Percentiles rank a stretch among this genome's conserved stretches.
phyloP scores from a whole-genome alignment of 2,888 invertebrate species.

The Latheticus oryzae region DNA sequence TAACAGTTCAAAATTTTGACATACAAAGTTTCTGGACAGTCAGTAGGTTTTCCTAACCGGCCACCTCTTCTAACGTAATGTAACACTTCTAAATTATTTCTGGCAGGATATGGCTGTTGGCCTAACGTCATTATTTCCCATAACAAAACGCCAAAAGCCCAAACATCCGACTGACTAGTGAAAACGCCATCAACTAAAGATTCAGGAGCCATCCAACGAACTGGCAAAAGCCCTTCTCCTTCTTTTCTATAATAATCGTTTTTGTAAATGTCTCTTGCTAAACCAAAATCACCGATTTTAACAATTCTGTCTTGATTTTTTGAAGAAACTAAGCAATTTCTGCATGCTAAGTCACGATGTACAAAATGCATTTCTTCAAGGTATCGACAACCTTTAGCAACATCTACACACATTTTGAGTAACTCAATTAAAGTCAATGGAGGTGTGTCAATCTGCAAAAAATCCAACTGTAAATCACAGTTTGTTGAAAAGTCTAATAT shows the following conservation, averaged over 20 bases:
- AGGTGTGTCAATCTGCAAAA: slow-evolving; percentile 70
- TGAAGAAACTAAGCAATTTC: slow-evolving; percentile 93
- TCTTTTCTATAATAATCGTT: slow-evolving; percentile 98
- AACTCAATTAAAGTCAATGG: slow-evolving; percentile 85
- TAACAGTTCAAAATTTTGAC: not conserved
- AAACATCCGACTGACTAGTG: slow-evolving; percentile 96
- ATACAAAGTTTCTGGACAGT: slow-evolving; percentile 85
- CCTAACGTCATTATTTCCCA: slow-evolving; percentile 98
- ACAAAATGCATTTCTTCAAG: slow-evolving; percentile 98
- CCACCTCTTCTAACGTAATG: slow-evolving; percentile 91
- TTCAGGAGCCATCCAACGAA: slow-evolving; percentile 99
- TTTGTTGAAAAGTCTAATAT: not conserved
- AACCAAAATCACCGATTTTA: slow-evolving; percentile 97
- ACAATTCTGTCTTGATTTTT: slow-evolving; percentile 80
- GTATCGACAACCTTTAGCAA: slow-evolving; percentile 94
- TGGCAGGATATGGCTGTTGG: slow-evolving; percentile 95
- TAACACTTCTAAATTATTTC: slow-evolving; percentile 92
- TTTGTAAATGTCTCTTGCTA: slow-evolving; percentile 96
- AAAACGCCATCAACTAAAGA: slow-evolving; percentile 96
- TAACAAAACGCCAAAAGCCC: slow-evolving; percentile 93
- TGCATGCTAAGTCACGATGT: slow-evolving; percentile 94
- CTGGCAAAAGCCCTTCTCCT: slow-evolving; percentile 89
- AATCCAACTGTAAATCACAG: not conserved
- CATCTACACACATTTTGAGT: slow-evolving; percentile 93
- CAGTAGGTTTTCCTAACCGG: slow-evolving; percentile 81